Percentiles rank a stretch among this genome's conserved stretches.
Conservation (phyloP, 2,888 invertebrate species). For the Hirtodrosophila alboralis region DNA sequence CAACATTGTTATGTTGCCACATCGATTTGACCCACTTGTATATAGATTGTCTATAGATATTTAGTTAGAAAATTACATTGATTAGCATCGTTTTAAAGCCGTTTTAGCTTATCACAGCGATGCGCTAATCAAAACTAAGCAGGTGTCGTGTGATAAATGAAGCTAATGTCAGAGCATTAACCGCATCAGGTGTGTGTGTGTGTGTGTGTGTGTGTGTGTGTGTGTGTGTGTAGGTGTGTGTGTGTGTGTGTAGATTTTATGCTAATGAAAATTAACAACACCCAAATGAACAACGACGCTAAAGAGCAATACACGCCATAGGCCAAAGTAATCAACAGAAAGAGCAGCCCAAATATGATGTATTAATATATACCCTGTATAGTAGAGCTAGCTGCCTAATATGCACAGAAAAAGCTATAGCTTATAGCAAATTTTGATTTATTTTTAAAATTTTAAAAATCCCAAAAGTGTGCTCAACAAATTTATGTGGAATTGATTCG, state of each 20-base stretch:
- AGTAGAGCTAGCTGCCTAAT: too few relatives aligned
- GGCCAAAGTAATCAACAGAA: constrained; percentile 14
- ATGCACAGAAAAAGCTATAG: too few relatives aligned
- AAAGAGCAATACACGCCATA: constrained; percentile 58
- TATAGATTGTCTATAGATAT: too few relatives aligned
- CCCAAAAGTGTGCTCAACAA: too few relatives aligned
- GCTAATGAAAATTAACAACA: constrained; percentile 68
- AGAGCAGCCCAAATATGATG: neutral
- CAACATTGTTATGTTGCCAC: constrained; percentile 1
- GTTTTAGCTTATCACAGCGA: constrained; percentile 47
- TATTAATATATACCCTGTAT: too few relatives aligned
- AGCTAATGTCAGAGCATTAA: constrained; percentile 44
- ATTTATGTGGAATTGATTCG: too few relatives aligned
- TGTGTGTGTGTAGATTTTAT: too few relatives aligned
- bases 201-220: constrained; percentile 6
- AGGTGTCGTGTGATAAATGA: constrained; percentile 67
- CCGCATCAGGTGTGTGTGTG: constrained; percentile 50
- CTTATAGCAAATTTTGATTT: too few relatives aligned
- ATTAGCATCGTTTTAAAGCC: constrained; percentile 11
- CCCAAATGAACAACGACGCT: constrained; percentile 48
- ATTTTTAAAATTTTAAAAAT: too few relatives aligned
- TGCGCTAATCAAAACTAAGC: constrained; percentile 59
- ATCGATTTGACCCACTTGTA: constrained; percentile 46
- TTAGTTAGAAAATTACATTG: constrained; percentile 36
- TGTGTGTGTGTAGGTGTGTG: constrained; percentile 5